A percentile compares a stretch with the other conserved stretches of the same genome.
Evolutionary conservation across 2,888 invertebrate genomes (phyloP).

Genomic region (Pilophorus perplexus): DNA sequence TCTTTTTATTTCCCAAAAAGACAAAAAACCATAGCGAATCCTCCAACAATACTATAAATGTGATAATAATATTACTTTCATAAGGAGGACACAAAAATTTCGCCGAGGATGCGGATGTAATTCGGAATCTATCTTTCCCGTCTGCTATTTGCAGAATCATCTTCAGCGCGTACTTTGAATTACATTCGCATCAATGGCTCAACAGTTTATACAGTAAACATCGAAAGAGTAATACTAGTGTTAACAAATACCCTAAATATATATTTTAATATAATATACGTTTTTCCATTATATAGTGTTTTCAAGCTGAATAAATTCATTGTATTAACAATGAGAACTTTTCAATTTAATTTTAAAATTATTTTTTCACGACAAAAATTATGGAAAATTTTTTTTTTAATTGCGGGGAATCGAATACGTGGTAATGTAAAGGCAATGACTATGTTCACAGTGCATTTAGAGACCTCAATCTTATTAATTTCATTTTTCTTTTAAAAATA

Average conservation of each 20-base stretch:
- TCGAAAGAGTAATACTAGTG: constrained; percentile 45
- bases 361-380: neutral
- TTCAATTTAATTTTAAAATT: too few relatives aligned
- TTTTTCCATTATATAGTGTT: neutral
- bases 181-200: constrained; percentile 43
- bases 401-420: neutral
- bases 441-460: constrained; percentile 47
- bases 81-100: constrained; percentile 13
- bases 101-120: constrained; percentile 20
- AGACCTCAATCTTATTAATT: too few relatives aligned
- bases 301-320: neutral
- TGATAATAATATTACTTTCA: constrained; percentile 29
- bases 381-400: too few relatives aligned
- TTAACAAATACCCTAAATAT: constrained; percentile 45
- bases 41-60: constrained; percentile 17
- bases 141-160: neutral
- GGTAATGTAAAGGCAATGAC: constrained; percentile 31
- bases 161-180: constrained; percentile 4
- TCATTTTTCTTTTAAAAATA: constrained; percentile 7
- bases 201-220: constrained; percentile 23
- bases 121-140: neutral
- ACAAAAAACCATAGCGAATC: neutral
- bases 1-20: neutral
- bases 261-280: constrained; percentile 3
- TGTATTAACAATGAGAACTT: neutral